Percentiles rank a stretch among this genome's conserved stretches.
Evolutionary conservation across 2,888 invertebrate genomes (phyloP).

Genomic region (Sycophila texana): DNA sequence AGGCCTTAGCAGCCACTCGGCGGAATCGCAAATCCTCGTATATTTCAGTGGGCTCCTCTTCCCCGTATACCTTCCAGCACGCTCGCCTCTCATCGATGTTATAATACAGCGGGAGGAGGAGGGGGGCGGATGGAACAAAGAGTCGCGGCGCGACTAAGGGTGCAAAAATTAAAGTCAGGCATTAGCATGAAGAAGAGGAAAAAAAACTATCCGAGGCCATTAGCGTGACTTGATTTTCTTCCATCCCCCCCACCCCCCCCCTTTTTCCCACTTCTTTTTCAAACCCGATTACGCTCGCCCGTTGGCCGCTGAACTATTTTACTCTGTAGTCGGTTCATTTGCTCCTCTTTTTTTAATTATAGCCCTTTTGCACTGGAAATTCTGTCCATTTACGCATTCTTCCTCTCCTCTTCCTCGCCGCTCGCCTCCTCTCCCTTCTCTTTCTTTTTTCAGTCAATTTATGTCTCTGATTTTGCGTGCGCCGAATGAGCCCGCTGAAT

Average conservation of each 20-base stretch:
- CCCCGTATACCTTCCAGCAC: background rate
- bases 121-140: background rate
- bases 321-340: background rate
- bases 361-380: background rate
- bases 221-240: slow-evolving; percentile 35
- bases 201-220: slow-evolving; percentile 32
- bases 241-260: no score
- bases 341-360: slow-evolving; percentile 19
- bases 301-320: background rate
- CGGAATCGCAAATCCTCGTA: slow-evolving; percentile 23
- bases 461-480: no score
- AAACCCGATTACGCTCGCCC: slow-evolving; percentile 34
- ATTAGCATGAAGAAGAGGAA: background rate
- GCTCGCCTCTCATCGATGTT: background rate
- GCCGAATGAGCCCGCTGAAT: no score
- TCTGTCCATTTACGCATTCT: background rate
- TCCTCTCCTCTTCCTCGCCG: background rate
- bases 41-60: background rate
- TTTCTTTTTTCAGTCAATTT: no score
- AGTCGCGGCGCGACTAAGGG: background rate
- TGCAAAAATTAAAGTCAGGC: slow-evolving; percentile 34
- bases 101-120: background rate
- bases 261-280: no score
- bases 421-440: no score
- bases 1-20: background rate